Base-by-base conservation (phyloP, 2,888 invertebrate genomes). In the Pseudococcus jackbeardsleyi region DNA sequence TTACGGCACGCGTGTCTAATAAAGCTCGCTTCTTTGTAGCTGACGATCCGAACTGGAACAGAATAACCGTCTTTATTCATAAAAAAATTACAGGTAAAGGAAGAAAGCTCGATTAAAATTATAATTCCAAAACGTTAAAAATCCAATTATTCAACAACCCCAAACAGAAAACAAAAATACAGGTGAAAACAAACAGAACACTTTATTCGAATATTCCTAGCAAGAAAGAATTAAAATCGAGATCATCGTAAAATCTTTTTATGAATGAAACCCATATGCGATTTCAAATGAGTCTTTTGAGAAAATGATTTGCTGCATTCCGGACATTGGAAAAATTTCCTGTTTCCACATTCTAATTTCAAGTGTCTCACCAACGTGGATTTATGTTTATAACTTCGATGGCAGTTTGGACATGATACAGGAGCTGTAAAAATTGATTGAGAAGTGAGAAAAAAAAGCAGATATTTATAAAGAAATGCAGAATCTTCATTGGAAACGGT, bases 301-400 rank as follows among this genome's bases (percentile, higher is more conserved):
- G 91, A 91, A 89, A 92, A 92, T 42, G 90, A 90, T 87, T 91
- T 91, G 26, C 89, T 89, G 90, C 92, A 92, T 89, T 91, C 90
- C 5, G 89, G 89, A 89, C 92, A 92, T 46, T 89, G 89, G 90
- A 92, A 91, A 88, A 91, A 91, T 91, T 22, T 90, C 0, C 79
- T 48, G 17, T 26, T 50, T 0, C 88, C 82, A 42, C 89, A 89
- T 86, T 89, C 87, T 11, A 88, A 86, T 84, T 88, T 89, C 5
- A 89, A 85, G 86, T 89, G 89, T 39, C 86, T 89, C 48, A 84
- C 64, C 42, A 90, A 87, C 19, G 88, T 88, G 64, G 86, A 84
- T 46, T 89, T 90, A 68, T 89, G 22, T 19, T 86, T 86, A 39
- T 88, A 86, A 15, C 5, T 46, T 48, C 89, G 88, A 22, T 84